phyloP scores from a whole-genome alignment of 1,140 invertebrate genomes.

The Hyles euphorbiae region DNA sequence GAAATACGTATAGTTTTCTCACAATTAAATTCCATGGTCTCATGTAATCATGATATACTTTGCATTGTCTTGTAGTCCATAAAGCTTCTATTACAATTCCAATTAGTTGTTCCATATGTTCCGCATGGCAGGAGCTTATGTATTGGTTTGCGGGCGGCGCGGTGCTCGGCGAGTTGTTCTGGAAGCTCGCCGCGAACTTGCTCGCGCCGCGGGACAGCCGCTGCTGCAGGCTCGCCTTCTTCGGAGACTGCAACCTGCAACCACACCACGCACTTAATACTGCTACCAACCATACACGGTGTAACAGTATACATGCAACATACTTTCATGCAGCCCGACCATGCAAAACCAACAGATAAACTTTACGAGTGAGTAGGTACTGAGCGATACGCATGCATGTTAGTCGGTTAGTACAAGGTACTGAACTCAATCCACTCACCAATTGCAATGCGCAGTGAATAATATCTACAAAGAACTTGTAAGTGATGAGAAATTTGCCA shows the following conservation, averaged over 20 bases:
- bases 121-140: constrained; percentile 73
- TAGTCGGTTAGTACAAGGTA: constrained; percentile 1
- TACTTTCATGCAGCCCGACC: not conserved
- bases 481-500: constrained; percentile 1
- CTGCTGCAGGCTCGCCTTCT: constrained; percentile 62
- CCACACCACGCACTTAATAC: no score
- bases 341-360: no score
- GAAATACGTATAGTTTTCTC: no score
- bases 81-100: no score
- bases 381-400: not conserved
- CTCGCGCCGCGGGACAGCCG: constrained; percentile 63
- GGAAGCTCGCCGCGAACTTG: constrained; percentile 67
- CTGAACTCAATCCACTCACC: constrained; percentile 9
- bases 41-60: no score
- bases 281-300: no score
- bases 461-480: constrained; percentile 1
- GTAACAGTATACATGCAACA: not conserved
- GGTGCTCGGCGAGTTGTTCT: constrained; percentile 42
- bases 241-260: constrained; percentile 64
- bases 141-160: constrained; percentile 76
- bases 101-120: no score
- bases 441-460: not conserved
- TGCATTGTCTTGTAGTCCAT: no score
- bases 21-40: no score
- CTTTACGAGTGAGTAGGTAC: not conserved